Conservation (phyloP, 92 coral and sea anemone species). For the Actinernus sp. region DNA sequence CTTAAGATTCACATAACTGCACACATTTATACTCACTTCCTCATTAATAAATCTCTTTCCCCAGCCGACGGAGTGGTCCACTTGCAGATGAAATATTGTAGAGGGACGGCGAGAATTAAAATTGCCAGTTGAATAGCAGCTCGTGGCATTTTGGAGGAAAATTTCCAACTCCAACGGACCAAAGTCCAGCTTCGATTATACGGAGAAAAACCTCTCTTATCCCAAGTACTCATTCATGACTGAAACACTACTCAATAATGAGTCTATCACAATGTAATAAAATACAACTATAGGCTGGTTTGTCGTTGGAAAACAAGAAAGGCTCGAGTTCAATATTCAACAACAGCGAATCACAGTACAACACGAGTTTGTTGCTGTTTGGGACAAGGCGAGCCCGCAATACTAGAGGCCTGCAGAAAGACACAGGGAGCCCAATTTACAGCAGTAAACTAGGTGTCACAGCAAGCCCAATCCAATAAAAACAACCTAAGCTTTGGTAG, state of each 20-base stretch:
- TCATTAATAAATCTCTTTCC: conserved; percentile 73
- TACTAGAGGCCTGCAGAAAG: no score
- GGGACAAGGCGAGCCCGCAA: no score
- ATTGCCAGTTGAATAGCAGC: conserved; percentile 80
- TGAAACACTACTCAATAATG: no score
- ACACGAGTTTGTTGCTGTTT: background rate
- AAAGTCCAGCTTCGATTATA: no score
- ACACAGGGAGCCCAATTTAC: no score
- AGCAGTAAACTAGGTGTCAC: no score
- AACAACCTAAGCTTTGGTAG: no score
- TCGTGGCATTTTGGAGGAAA: conserved; percentile 71
- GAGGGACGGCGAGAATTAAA: conserved; percentile 88
- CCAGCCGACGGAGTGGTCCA: conserved; percentile 84
- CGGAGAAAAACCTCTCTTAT: no score
- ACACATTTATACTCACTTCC: conserved; percentile 90
- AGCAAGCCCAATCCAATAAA: no score
- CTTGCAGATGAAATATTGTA: conserved; percentile 90
- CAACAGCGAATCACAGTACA: background rate
- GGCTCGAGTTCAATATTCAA: no score
- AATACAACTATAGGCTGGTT: background rate
- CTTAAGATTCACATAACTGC: no score
- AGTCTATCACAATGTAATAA: background rate
- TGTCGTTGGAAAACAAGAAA: background rate
- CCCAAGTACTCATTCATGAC: no score
- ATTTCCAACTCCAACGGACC: background rate